Evolutionary conservation across 2,888 invertebrate species (phyloP).

Genomic region (Clunio marinus): DNA sequence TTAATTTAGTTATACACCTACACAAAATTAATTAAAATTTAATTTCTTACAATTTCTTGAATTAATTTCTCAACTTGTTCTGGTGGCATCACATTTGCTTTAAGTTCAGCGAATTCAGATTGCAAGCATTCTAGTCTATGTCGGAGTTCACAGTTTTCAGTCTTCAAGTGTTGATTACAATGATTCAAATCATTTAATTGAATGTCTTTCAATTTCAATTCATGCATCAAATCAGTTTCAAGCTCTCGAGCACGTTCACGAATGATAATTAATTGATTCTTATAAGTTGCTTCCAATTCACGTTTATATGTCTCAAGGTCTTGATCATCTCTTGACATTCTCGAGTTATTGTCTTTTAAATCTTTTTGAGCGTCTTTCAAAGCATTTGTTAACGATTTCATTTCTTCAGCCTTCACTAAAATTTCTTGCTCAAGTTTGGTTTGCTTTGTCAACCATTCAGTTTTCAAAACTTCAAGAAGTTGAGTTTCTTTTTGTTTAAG

Average conservation of each 20-base stretch:
- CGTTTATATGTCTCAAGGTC: slow-evolving; percentile 52
- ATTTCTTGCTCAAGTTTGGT: slow-evolving; percentile 57
- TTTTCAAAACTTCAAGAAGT: slow-evolving; percentile 54
- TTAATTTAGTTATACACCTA: slow-evolving; percentile 41
- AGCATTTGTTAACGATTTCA: slow-evolving; percentile 57
- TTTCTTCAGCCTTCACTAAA: slow-evolving; percentile 58
- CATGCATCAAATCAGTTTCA: slow-evolving; percentile 58
- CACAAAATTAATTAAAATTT: not conserved
- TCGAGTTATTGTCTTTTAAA: slow-evolving; percentile 40
- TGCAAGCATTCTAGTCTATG: slow-evolving; percentile 44
- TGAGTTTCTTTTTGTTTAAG: slow-evolving; percentile 58
- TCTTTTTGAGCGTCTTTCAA: slow-evolving; percentile 49
- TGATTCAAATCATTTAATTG: slow-evolving; percentile 52
- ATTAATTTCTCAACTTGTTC: slow-evolving; percentile 64
- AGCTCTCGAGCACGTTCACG: slow-evolving; percentile 57
- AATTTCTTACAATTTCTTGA: slow-evolving; percentile 58
- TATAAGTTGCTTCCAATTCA: slow-evolving; percentile 58
- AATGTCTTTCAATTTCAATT: slow-evolving; percentile 54
- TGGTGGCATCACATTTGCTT: slow-evolving; percentile 59
- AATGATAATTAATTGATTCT: slow-evolving; percentile 57
- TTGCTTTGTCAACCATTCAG: slow-evolving; percentile 58
- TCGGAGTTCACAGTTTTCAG: slow-evolving; percentile 48
- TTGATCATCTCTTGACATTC: slow-evolving; percentile 41
- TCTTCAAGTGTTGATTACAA: slow-evolving; percentile 50
- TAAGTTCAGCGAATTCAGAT: slow-evolving; percentile 48